phyloP scores from a whole-genome alignment of 2,888 invertebrate genomes.

The Meandrusa payeni region DNA sequence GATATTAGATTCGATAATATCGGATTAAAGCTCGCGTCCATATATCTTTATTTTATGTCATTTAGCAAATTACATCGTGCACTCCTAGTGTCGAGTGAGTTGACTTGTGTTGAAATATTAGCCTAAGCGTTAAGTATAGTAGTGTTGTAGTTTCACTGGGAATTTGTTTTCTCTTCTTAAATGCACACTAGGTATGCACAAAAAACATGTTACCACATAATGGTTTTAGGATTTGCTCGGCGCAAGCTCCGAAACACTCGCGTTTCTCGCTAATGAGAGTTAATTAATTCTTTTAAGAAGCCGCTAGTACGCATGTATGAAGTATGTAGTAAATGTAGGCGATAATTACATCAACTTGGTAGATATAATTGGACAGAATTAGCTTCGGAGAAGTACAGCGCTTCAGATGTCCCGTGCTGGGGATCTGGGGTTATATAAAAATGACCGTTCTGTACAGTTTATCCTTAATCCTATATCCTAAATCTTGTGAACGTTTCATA shows the following conservation, averaged over 20 bases:
- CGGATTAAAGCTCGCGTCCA: too few relatives aligned
- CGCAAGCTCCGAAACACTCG: conserved; percentile 10
- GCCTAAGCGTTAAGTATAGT: too few relatives aligned
- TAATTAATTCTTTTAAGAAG: conserved; percentile 52
- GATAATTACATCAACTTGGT: conserved; percentile 36
- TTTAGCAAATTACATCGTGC: too few relatives aligned
- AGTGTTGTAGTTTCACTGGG: too few relatives aligned
- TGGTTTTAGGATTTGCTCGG: too few relatives aligned
- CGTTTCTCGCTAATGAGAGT: conserved; percentile 49
- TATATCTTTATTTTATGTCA: too few relatives aligned
- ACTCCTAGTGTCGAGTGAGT: too few relatives aligned
- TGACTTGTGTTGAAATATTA: too few relatives aligned
- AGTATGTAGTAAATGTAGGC: conserved; percentile 40
- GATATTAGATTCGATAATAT: too few relatives aligned
- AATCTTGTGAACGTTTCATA: neutral
- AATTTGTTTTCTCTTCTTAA: too few relatives aligned
- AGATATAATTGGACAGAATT: conserved; percentile 50
- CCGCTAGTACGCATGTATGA: conserved; percentile 40
- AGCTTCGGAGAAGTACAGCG: conserved; percentile 39
- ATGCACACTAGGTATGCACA: too few relatives aligned
- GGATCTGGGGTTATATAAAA: conserved; percentile 18
- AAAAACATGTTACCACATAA: too few relatives aligned
- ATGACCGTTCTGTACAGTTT: neutral
- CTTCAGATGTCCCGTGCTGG: conserved; percentile 36
- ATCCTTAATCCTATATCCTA: neutral